A percentile compares a stretch with the other conserved stretches of the same genome.
Conservation (phyloP, 2,888 invertebrate genomes). For the Brenthis hecate region DNA sequence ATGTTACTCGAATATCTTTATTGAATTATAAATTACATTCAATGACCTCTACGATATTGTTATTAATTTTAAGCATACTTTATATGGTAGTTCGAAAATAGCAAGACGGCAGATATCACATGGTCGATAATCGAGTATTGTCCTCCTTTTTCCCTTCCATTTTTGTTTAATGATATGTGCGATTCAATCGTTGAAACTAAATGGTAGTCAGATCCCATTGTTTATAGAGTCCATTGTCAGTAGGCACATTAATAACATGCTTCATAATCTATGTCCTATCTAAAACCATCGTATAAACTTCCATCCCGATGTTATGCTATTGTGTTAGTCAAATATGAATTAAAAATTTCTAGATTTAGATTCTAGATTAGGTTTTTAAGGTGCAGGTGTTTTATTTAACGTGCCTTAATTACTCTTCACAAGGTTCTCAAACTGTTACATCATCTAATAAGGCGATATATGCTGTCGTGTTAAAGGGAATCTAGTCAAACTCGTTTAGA, state of each 20-base stretch:
- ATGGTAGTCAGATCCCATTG: neutral
- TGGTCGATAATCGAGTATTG: neutral
- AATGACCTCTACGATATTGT: neutral
- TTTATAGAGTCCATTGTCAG: neutral
- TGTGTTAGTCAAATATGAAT: neutral
- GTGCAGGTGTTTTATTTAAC: neutral
- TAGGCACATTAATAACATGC: neutral
- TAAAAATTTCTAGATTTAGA: neutral
- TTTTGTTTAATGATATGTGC: neutral
- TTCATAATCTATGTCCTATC: too few species aligned
- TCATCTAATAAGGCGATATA: constrained; percentile 32
- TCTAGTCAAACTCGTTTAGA: constrained; percentile 33
- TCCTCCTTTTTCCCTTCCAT: neutral
- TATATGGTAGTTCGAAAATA: too few species aligned
- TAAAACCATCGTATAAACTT: neutral
- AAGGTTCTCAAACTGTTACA: constrained; percentile 29
- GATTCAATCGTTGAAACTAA: neutral
- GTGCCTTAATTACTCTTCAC: neutral
- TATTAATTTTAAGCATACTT: too few species aligned
- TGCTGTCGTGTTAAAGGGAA: constrained; percentile 22
- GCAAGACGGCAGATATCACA: too few species aligned
- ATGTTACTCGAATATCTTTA: constrained; percentile 17
- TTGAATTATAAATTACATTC: constrained; percentile 7
- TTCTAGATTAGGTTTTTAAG: neutral
- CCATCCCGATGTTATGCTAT: neutral